phyloP scores from a whole-genome alignment of 2,113 vertebrate species.

The Garra rufa region DNA sequence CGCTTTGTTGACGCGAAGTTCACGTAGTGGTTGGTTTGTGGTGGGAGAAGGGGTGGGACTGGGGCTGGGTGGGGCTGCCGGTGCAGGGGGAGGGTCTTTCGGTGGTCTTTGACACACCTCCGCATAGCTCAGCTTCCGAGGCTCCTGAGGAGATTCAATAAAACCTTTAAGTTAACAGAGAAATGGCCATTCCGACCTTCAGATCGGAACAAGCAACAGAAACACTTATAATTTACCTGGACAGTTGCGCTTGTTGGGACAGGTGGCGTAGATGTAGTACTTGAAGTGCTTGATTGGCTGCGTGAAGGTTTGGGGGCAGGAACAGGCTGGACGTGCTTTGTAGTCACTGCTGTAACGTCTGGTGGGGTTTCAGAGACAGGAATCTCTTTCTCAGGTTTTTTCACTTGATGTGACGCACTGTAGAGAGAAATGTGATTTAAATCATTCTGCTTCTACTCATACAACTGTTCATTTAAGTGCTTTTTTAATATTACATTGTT shows the following conservation, averaged over 20 bases:
- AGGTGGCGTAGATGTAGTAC: constrained; percentile 36
- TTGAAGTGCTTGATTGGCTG: constrained; percentile 37
- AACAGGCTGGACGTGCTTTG: constrained; percentile 47
- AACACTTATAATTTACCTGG: constrained; percentile 61
- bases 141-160: constrained; percentile 78
- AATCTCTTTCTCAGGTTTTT: constrained; percentile 9
- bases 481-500: no score
- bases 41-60: constrained; percentile 46
- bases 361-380: constrained; percentile 38
- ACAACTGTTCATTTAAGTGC: background rate
- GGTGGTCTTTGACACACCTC: constrained; percentile 97
- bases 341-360: constrained; percentile 7
- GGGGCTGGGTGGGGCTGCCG: constrained; percentile 63
- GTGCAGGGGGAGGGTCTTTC: constrained; percentile 81
- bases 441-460: background rate
- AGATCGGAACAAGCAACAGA: background rate
- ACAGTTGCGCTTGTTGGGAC: constrained; percentile 37
- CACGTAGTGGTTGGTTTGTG: constrained; percentile 83
- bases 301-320: constrained; percentile 35
- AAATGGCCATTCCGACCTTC: background rate
- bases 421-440: background rate
- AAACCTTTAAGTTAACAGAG: background rate
- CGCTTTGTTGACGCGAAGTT: constrained; percentile 85
- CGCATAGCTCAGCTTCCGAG: constrained; percentile 95
- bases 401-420: constrained; percentile 28